Base-by-base conservation (phyloP, 1,140 invertebrate genomes). In the Choristoneura fumiferana region DNA sequence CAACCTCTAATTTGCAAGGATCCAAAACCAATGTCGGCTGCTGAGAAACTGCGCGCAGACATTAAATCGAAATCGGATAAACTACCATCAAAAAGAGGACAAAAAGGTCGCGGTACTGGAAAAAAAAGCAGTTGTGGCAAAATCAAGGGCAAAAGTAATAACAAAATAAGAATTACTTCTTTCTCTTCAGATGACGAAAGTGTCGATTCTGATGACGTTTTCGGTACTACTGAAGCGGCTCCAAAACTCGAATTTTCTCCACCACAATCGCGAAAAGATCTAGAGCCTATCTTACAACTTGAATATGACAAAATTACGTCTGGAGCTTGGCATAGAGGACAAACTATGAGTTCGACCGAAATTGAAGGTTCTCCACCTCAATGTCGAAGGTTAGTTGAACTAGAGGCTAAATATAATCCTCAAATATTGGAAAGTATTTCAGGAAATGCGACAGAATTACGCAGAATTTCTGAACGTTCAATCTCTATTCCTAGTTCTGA, bases 161-260 rank as follows among this genome's bases (percentile, higher is more conserved):
- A 92, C 36, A 94, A 93, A 86, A 93, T 93, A 17, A 81, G 93
- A 60, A 94, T 94, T 22, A 94, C 93, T 6, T 94, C 93, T 0
- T 94, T 94, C 67, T 93, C 92, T 58, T 94, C 93, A 0, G 93
- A 94, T 62, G 93, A 94, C 76, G 93, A 94, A 83, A 93, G 93
- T 63, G 82, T 94, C 18, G 93, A 94, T 85, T 93, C 93, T 4
- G 93, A 94, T 79, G 93, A 94, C 78, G 93, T 94, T 1, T 94
- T 94, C 82, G 93, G 93, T 55, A 93, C 92, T 34, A 92, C 93
- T 0, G 93, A 94, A 84, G 92, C 93, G 35, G 93, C 93, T 35
- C 93, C 93, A 18, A 91, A 92, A 60, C 80, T 94, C 38, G 93
- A 94, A 73, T 94, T 94, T 74, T 93, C 93, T 9, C 93, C 93